Evolutionary conservation across 2,888 invertebrate species (phyloP).

Genomic region (Coelinius sp.): DNA sequence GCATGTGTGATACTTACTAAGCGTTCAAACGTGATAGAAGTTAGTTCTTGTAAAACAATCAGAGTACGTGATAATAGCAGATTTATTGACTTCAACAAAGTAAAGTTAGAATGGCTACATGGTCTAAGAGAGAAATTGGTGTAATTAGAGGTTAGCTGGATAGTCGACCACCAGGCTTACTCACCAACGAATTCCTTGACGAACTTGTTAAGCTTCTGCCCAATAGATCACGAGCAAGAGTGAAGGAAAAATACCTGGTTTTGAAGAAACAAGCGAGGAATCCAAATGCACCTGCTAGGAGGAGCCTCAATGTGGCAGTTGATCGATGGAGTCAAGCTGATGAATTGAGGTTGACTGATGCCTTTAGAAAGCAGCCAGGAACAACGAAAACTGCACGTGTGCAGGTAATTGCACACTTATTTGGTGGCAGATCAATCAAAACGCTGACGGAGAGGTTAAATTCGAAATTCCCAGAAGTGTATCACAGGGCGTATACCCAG

Average conservation of each 20-base stretch:
- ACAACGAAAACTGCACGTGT: neutral
- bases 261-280: neutral
- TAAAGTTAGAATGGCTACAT: neutral
- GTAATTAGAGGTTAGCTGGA: neutral
- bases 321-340: neutral
- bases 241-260: neutral
- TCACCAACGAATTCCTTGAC: neutral
- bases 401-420: neutral
- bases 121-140: neutral
- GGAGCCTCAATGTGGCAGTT: neutral
- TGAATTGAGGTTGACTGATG: neutral
- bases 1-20: too few relatives aligned
- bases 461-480: neutral
- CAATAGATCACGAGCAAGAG: neutral
- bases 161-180: neutral
- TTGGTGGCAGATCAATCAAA: neutral
- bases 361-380: neutral
- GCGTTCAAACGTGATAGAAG: too few relatives aligned
- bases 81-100: too few relatives aligned
- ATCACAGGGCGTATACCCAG: neutral
- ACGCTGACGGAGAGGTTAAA: neutral
- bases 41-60: too few relatives aligned
- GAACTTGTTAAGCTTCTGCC: neutral
- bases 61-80: too few relatives aligned
- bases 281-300: neutral